Percentiles rank a stretch among this genome's conserved stretches.
Conservation (phyloP, 1,140 invertebrate species). For the Drosophila lini region DNA sequence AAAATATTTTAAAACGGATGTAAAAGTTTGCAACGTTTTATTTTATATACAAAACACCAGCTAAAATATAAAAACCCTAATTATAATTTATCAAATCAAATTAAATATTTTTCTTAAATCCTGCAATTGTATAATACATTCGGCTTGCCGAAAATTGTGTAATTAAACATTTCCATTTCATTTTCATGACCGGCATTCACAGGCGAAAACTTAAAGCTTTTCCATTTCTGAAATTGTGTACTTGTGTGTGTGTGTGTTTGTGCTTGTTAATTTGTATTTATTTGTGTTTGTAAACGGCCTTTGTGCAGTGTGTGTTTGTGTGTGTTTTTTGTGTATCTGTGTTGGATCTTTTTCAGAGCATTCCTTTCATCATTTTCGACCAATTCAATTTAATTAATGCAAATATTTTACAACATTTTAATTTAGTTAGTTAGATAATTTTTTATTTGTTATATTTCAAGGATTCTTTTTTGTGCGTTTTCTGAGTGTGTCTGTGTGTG, state of each 20-base stretch:
- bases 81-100: no score
- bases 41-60: background rate
- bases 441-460: slow-evolving; percentile 23
- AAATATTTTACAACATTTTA: slow-evolving; percentile 53
- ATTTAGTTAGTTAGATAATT: slow-evolving; percentile 37
- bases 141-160: slow-evolving; percentile 17
- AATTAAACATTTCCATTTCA: slow-evolving; percentile 16
- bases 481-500: slow-evolving; percentile 24
- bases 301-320: slow-evolving; percentile 18
- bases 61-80: no score
- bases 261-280: slow-evolving; percentile 32
- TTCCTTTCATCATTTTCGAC: slow-evolving; percentile 47
- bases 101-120: background rate
- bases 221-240: slow-evolving; percentile 37
- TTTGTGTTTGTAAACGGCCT: slow-evolving; percentile 20
- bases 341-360: slow-evolving; percentile 36
- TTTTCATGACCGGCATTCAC: slow-evolving; percentile 44
- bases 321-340: slow-evolving; percentile 30
- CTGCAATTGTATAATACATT: slow-evolving; percentile 27
- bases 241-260: slow-evolving; percentile 21
- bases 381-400: slow-evolving; percentile 61
- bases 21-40: background rate
- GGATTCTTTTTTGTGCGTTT: slow-evolving; percentile 27
- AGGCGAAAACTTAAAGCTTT: slow-evolving; percentile 45
- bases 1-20: background rate